Conservation (phyloP, 2,797 vertebrate species). For the Characodon lateralis region DNA sequence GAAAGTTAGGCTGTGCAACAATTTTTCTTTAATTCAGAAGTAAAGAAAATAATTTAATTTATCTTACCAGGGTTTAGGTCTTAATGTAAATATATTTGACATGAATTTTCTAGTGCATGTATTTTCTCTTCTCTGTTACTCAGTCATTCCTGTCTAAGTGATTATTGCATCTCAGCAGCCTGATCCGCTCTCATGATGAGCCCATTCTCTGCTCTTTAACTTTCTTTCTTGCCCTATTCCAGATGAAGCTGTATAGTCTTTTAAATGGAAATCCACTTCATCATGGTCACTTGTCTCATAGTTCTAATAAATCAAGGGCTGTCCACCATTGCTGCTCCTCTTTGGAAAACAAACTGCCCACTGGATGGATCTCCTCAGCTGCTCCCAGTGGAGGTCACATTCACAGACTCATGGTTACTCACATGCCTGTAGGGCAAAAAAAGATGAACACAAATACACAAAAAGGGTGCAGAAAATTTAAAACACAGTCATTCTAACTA, state of each 20-base stretch:
- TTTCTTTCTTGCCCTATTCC: conserved; percentile 24
- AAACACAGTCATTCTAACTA: conserved; percentile 1
- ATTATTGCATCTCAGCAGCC: conserved; percentile 22
- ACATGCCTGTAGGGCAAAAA: conserved; percentile 10
- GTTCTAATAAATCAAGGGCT: conserved; percentile 83
- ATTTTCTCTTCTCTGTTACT: background rate
- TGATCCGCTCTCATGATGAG: conserved; percentile 21
- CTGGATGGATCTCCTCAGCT: conserved; percentile 76
- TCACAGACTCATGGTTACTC: conserved; percentile 66
- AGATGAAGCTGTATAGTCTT: conserved; percentile 81
- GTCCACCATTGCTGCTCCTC: conserved; percentile 70
- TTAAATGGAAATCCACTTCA: conserved; percentile 84
- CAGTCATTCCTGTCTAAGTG: conserved; percentile 6
- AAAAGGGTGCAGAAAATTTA: conserved; percentile 9
- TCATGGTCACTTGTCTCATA: conserved; percentile 81
- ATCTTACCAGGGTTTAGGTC: conserved; percentile 5
- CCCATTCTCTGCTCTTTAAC: conserved; percentile 33
- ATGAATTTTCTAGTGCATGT: background rate
- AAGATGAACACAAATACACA: conserved; percentile 36
- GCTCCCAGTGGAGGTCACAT: conserved; percentile 82
- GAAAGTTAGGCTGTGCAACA: background rate
- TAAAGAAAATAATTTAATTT: conserved; percentile 6
- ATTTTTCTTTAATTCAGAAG: conserved; percentile 8
- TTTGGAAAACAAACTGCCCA: conserved; percentile 80
- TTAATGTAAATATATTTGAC: conserved; percentile 4